These are phyloP conservation scores for Fistularia commersonii DNA, from an alignment of 2,797 vertebrate genomes.

Conservation along the genomic window DNA sequence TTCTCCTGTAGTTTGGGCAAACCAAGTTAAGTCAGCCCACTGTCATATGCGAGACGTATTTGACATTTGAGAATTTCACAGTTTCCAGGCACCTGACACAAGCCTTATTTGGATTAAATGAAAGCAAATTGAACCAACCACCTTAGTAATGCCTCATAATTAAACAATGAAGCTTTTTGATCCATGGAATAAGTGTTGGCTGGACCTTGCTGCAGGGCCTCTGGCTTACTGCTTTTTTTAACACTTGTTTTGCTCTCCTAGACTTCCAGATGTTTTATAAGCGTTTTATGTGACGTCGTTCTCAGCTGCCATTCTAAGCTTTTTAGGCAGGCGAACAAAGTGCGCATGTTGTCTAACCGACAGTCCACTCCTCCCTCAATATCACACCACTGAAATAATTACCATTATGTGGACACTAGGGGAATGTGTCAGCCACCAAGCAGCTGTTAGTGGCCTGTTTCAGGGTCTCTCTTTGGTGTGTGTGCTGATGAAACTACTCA, in stretches of 20 bases:
- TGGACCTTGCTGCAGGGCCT: constrained; percentile 9
- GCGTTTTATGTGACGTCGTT: too few relatives aligned
- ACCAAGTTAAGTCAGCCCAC: background rate
- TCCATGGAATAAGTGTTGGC: constrained; percentile 2
- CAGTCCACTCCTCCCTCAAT: background rate
- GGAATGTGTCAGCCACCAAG: constrained; percentile 19
- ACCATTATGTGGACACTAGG: constrained; percentile 25
- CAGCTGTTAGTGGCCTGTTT: constrained; percentile 5
- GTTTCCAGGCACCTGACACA: background rate
- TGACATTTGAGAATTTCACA: constrained; percentile 2
- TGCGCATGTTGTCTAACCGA: too few relatives aligned
- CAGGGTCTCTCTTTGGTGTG: constrained; percentile 17
- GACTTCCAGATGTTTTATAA: too few relatives aligned
- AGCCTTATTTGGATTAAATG: constrained; percentile 11
- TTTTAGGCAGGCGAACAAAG: too few relatives aligned
- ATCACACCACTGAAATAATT: constrained; percentile 15
- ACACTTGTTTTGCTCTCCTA: background rate
- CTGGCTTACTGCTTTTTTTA: background rate
- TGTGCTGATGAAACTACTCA: too few relatives aligned
- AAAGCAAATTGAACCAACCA: constrained; percentile 11
- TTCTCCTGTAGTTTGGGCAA: background rate
- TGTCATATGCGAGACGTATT: constrained; percentile 12
- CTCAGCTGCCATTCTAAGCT: too few relatives aligned
- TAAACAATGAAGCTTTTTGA: constrained; percentile 11
- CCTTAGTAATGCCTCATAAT: background rate